phyloP scores from a whole-genome alignment of 2,888 invertebrate species.

The Drosophila multiciliata region DNA sequence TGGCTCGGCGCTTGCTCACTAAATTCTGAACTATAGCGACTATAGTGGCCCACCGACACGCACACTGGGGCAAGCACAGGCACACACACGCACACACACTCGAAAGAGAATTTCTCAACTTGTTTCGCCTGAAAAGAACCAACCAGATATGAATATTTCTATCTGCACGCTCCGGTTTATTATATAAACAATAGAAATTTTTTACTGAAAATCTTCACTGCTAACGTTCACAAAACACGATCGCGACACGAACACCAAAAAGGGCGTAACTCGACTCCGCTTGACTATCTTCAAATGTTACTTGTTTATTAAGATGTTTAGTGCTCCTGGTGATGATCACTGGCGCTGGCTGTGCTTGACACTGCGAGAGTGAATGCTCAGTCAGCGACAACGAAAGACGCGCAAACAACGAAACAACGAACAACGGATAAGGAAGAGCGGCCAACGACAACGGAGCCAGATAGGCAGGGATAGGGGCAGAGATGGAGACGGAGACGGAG shows the following conservation, averaged over 20 bases:
- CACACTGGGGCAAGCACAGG: conserved; percentile 55
- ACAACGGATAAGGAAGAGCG: conserved; percentile 37
- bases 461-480: background rate
- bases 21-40: conserved; percentile 61
- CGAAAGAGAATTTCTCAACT: conserved; percentile 57
- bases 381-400: conserved; percentile 66
- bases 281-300: conserved; percentile 1
- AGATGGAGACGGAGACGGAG: conserved; percentile 24
- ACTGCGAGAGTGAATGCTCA: conserved; percentile 62
- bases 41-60: conserved; percentile 67
- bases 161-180: conserved; percentile 54
- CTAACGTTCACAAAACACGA: conserved; percentile 41
- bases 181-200: conserved; percentile 68
- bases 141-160: conserved; percentile 65
- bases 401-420: conserved; percentile 64
- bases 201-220: conserved; percentile 39
- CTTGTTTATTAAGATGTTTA: conserved; percentile 20
- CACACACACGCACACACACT: conserved; percentile 41
- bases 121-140: conserved; percentile 69
- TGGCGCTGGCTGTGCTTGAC: conserved; percentile 60
- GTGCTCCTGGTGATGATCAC: conserved; percentile 57
- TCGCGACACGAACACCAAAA: conserved; percentile 22
- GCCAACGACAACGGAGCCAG: conserved; percentile 24
- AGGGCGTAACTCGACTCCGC: conserved; percentile 13
- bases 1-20: conserved; percentile 62